These are phyloP conservation scores for Podocnemis expansa DNA, from an alignment of 2,113 vertebrate species.

Conservation along the genomic window DNA sequence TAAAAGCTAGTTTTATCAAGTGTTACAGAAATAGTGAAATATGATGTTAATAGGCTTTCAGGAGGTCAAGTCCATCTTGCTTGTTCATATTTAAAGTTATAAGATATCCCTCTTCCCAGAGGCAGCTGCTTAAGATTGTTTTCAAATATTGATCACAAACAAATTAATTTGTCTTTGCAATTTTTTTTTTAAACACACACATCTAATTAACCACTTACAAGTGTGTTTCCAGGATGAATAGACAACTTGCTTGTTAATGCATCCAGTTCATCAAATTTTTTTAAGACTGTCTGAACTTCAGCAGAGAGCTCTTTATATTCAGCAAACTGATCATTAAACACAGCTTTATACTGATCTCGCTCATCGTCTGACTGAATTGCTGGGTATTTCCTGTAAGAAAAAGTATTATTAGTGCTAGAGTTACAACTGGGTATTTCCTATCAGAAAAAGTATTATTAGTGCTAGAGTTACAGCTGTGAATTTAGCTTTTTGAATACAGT, in stretches of 20 bases:
- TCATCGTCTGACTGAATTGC: slow-evolving; percentile 88
- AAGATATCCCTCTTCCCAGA: background rate
- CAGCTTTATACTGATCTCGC: slow-evolving; percentile 91
- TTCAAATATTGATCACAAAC: background rate
- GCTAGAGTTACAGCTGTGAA: background rate
- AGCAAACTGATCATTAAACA: slow-evolving; percentile 95
- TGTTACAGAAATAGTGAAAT: background rate
- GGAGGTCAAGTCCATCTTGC: background rate
- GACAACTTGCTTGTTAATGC: slow-evolving; percentile 85
- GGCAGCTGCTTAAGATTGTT: background rate
- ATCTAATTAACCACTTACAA: slow-evolving; percentile 75
- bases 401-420: background rate
- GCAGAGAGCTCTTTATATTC: slow-evolving; percentile 93
- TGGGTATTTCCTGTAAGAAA: slow-evolving; percentile 87
- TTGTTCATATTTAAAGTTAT: background rate
- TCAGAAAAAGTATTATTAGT: background rate
- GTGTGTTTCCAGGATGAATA: slow-evolving; percentile 77
- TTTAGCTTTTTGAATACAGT: background rate
- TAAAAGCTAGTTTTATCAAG: background rate
- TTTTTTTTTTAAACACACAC: background rate
- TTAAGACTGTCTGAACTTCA: slow-evolving; percentile 87
- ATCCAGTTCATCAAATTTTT: slow-evolving; percentile 89
- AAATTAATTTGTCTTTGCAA: background rate
- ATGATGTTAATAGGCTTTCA: background rate
- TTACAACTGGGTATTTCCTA: slow-evolving; percentile 87